Evolutionary conservation across 2,888 invertebrate species (phyloP), one percentile per base, ranked within the genome.

Genomic region (Axea sp.): DNA sequence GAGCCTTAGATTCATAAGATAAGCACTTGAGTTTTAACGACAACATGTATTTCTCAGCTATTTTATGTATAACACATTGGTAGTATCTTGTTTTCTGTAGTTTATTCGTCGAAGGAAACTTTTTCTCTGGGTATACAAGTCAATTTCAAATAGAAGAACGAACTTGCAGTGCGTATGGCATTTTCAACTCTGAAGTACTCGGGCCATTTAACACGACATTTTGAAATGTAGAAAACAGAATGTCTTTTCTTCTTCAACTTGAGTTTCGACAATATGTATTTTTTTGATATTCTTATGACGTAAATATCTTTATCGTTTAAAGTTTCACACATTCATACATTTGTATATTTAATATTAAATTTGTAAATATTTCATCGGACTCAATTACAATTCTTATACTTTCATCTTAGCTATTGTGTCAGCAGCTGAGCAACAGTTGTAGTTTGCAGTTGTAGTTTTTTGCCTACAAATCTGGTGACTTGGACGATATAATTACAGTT

Each of bases 141-240:
- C 51, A 53, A 65, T 65, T 65, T 2, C 47, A 19, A 67, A 68
- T 43, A 59, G 43, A 33, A 39, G 49, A 68, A 59, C 49, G 28
- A 55, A 59, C 41, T 33, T 59, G 24, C 30, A 68, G 55, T 55
- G 35, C 37, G 30, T 45, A 65, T 55, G 55, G 45, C 55, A 47
- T 67, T 67, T 67, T 67, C 45, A 67, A 47, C 55, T 47, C 55
- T 47, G 4, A 19, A 67, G 65, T 26, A 53, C 19, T 41, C 28
- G 30, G 11, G 55, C 26, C 41, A 65, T 53, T 67, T 67, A 45
- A 47, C 35, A 35, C 43, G 64, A 64, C 35, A 26, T 64, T 64
- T 51, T 15, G 17, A 64, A 43, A 53, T 22, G 31, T 35, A 12
- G 14, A 51, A 64, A 64, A 28, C 19, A 41, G 31, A 37, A 62